Conservation (phyloP, 2,888 invertebrate genomes). For the Dasysyrphus albostriatus region DNA sequence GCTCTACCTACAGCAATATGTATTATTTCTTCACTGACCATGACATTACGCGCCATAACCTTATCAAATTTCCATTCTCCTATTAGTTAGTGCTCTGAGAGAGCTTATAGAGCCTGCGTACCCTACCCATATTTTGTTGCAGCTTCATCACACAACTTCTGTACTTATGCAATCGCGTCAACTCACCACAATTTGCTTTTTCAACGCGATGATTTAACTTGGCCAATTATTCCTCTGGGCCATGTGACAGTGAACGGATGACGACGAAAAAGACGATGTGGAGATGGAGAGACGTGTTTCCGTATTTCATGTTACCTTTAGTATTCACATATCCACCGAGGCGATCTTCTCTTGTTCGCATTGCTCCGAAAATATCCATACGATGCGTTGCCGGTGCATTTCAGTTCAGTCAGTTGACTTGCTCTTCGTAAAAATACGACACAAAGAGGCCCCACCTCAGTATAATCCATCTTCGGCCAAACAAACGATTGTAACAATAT, state of each 20-base stretch:
- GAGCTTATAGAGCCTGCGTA: slow-evolving; percentile 8
- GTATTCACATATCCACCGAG: slow-evolving; percentile 3
- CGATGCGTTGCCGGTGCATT: neutral
- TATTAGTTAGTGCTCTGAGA: neutral
- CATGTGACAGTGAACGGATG: slow-evolving; percentile 64
- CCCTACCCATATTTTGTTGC: slow-evolving; percentile 25
- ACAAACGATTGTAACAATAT: slow-evolving; percentile 27
- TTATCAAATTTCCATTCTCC: slow-evolving; percentile 60
- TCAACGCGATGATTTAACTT: slow-evolving; percentile 58
- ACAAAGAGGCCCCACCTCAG: slow-evolving; percentile 36
- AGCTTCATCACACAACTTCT: slow-evolving; percentile 15
- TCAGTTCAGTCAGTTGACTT: neutral
- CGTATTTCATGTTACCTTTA: slow-evolving; percentile 63
- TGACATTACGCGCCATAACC: slow-evolving; percentile 51
- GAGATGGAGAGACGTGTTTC: slow-evolving; percentile 41
- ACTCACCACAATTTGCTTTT: slow-evolving; percentile 53
- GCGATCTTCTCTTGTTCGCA: slow-evolving; percentile 36
- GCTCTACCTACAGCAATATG: neutral
- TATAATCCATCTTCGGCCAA: slow-evolving; percentile 53
- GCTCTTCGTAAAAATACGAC: slow-evolving; percentile 34
- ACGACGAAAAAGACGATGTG: neutral
- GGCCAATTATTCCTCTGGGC: slow-evolving; percentile 66
- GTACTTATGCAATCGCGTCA: slow-evolving; percentile 62
- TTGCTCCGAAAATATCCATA: slow-evolving; percentile 12
- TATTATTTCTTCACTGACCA: slow-evolving; percentile 21